Evolutionary conservation across 2,797 vertebrate genomes (phyloP).

Genomic region (Sparidentex hasta): DNA sequence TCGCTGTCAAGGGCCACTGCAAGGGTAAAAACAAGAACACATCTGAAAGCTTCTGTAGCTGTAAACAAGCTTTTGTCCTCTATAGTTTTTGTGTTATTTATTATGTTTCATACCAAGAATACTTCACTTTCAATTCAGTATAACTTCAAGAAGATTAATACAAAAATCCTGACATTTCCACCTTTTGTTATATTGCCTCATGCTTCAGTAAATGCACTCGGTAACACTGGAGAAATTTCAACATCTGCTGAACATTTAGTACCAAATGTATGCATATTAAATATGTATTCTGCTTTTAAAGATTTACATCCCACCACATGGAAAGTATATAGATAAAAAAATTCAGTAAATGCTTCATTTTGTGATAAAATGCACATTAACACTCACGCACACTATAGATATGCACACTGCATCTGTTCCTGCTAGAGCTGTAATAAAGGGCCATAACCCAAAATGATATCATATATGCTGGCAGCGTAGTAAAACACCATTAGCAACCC

Average conservation of each 20-base stretch:
- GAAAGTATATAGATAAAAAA: neutral
- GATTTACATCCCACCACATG: conserved; percentile 14
- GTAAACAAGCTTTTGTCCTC: conserved; percentile 6
- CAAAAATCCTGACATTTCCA: conserved; percentile 7
- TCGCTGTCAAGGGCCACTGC: neutral
- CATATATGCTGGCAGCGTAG: conserved; percentile 21
- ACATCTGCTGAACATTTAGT: conserved; percentile 31
- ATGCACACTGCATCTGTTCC: conserved; percentile 30
- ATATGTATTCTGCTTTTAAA: conserved; percentile 11
- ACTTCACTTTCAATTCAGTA: conserved; percentile 8
- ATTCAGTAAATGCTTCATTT: neutral
- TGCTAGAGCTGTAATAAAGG: conserved; percentile 8
- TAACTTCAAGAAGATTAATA: neutral
- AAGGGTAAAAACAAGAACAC: conserved; percentile 1
- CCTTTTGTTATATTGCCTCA: neutral
- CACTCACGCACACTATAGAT: neutral
- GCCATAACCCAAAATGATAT: conserved; percentile 42
- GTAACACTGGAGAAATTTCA: neutral
- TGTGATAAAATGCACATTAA: neutral
- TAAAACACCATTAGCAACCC: conserved; percentile 52
- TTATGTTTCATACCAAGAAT: neutral
- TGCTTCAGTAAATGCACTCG: neutral
- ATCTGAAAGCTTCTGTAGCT: neutral
- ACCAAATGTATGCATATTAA: conserved; percentile 13
- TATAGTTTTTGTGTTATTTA: too few relatives aligned